Evolutionary conservation across 2,113 vertebrate species (phyloP).

Genomic region (Steatornis caripensis): DNA sequence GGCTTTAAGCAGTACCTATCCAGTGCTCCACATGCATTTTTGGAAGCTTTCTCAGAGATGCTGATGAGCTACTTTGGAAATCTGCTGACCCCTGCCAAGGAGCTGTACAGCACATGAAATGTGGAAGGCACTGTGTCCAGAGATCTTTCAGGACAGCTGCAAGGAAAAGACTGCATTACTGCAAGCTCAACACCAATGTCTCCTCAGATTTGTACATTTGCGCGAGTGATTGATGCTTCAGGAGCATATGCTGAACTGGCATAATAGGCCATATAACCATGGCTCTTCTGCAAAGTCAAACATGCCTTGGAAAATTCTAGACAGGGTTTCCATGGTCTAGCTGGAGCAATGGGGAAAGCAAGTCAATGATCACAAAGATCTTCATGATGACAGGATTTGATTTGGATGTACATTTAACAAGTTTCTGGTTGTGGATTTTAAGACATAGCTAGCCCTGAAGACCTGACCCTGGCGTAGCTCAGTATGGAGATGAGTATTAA

Average conservation of each 20-base stretch:
- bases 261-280: background rate
- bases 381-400: rapidly evolving
- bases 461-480: background rate
- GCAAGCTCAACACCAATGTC: background rate
- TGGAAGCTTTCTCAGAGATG: background rate
- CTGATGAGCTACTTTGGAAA: background rate
- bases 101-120: background rate
- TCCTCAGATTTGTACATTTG: background rate
- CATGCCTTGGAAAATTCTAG: background rate
- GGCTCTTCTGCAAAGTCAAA: background rate
- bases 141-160: slow-evolving; percentile 24
- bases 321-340: background rate
- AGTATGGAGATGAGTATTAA: background rate
- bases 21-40: background rate
- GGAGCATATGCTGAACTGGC: background rate
- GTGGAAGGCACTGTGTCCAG: background rate
- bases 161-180: slow-evolving; percentile 12
- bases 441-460: background rate
- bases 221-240: background rate
- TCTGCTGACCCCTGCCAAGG: background rate
- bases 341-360: background rate
- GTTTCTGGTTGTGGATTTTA: background rate
- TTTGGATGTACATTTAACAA: background rate
- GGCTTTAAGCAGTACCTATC: background rate
- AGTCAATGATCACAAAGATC: background rate